These are phyloP conservation scores for Raja brachyura DNA, from an alignment of 2,113 vertebrate genomes.

Conservation along the genomic window DNA sequence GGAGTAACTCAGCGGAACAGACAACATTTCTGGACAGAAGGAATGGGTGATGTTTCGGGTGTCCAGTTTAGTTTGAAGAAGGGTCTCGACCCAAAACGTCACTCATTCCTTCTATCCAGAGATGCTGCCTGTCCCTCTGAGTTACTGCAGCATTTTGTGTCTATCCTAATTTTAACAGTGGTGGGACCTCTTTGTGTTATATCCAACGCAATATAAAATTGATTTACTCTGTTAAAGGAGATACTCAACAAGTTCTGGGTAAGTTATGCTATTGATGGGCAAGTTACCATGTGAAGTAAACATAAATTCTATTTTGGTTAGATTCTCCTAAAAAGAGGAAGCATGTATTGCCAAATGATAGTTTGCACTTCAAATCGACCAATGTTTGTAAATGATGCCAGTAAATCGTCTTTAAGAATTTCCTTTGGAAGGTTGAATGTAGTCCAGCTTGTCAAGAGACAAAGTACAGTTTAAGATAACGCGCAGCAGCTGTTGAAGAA, in stretches of 20 bases:
- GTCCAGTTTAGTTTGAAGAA: too few species aligned
- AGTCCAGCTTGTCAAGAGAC: conserved; percentile 70
- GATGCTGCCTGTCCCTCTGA: too few species aligned
- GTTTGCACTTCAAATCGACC: conserved; percentile 83
- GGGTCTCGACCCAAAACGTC: too few species aligned
- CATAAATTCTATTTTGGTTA: conserved; percentile 69
- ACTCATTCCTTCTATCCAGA: too few species aligned
- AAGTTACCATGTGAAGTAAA: conserved; percentile 49
- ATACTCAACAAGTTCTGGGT: not conserved
- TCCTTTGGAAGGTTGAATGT: conserved; percentile 79
- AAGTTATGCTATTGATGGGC: not conserved
- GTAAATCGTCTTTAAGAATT: conserved; percentile 82
- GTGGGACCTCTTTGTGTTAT: not conserved
- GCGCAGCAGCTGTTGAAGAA: conserved; percentile 84
- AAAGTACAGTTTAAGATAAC: conserved; percentile 68
- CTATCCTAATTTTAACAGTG: not conserved
- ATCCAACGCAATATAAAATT: not conserved
- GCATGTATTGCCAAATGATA: conserved; percentile 88
- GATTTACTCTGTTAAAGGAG: not conserved
- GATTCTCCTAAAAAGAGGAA: conserved; percentile 74
- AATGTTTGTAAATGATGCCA: conserved; percentile 75
- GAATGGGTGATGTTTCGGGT: too few species aligned
- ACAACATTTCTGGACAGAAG: too few species aligned
- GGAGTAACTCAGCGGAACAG: too few species aligned
- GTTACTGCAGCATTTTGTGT: too few species aligned